Evolutionary conservation across 2,888 invertebrate species (phyloP).

Genomic region (Microplitis manilae): DNA sequence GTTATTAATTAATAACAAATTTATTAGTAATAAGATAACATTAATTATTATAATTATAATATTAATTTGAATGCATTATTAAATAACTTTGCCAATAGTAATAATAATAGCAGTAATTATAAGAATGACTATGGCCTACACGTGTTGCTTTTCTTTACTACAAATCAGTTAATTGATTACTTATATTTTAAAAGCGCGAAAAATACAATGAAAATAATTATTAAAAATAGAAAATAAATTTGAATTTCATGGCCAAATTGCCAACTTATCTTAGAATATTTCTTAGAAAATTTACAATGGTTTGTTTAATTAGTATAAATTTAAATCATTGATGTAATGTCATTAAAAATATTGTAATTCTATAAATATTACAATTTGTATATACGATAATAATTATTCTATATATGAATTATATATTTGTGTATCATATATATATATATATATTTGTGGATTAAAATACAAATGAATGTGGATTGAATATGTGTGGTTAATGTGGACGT

Average conservation of each 20-base stretch:
- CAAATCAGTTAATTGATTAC: not conserved
- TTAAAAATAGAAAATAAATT: slow-evolving; percentile 14
- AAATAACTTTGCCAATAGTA: not conserved
- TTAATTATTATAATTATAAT: not conserved
- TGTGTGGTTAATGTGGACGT: slow-evolving; percentile 19
- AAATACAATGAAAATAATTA: not conserved
- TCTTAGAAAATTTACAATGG: not conserved
- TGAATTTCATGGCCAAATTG: slow-evolving; percentile 26
- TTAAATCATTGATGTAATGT: not conserved
- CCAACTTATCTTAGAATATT: slow-evolving; percentile 23
- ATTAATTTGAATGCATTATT: not conserved
- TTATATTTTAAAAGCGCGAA: slow-evolving; percentile 6
- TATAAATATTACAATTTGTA: slow-evolving; percentile 43
- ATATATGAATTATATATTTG: slow-evolving; percentile 34
- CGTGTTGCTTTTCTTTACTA: slow-evolving; percentile 21
- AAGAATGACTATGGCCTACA: slow-evolving; percentile 28
- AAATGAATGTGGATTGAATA: not conserved
- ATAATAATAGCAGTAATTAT: slow-evolving; percentile 9
- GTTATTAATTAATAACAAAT: not conserved
- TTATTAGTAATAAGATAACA: not conserved
- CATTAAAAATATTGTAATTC: slow-evolving; percentile 37
- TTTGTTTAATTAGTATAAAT: slow-evolving; percentile 12
- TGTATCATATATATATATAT: slow-evolving; percentile 30
- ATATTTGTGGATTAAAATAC: not conserved
- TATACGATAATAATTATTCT: not conserved